Evolutionary conservation across 1,140 invertebrate species (phyloP).

Genomic region (Scaptomyza hsui): DNA sequence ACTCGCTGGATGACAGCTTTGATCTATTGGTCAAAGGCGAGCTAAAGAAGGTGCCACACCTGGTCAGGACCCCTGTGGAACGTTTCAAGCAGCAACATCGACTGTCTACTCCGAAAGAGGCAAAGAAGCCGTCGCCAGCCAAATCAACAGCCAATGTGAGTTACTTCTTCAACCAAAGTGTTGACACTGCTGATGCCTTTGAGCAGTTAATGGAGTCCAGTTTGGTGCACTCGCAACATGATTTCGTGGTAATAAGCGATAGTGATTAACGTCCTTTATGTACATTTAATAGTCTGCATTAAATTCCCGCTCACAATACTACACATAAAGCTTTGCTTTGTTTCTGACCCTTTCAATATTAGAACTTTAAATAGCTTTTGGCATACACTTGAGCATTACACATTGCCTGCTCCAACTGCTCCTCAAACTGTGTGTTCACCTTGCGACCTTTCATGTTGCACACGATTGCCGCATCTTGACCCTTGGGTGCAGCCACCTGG

Average conservation of each 20-base stretch:
- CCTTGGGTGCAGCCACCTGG: constrained; percentile 83
- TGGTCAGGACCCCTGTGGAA: constrained; percentile 49
- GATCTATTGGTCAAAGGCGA: constrained; percentile 67
- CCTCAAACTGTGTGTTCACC: constrained; percentile 84
- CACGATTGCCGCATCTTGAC: constrained; percentile 85
- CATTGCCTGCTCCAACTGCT: constrained; percentile 84
- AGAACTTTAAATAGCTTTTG: constrained; percentile 54
- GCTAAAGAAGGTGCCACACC: constrained; percentile 16
- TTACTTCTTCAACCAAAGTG: constrained; percentile 68
- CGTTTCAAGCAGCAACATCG: constrained; percentile 61
- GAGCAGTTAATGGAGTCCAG: constrained; percentile 72
- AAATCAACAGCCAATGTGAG: constrained; percentile 51
- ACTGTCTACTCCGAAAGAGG: constrained; percentile 5
- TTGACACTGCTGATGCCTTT: constrained; percentile 54
- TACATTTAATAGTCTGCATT: constrained; percentile 34
- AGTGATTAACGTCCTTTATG: constrained; percentile 28
- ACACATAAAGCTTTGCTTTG: constrained; percentile 30
- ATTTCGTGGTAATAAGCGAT: constrained; percentile 34
- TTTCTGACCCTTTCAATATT: constrained; percentile 12
- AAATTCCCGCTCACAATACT: constrained; percentile 34
- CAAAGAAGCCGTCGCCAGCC: constrained; percentile 11
- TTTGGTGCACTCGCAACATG: constrained; percentile 29
- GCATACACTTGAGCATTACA: constrained; percentile 85
- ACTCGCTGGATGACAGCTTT: constrained; percentile 69
- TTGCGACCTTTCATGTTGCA: constrained; percentile 86